Evolutionary conservation across 2,888 invertebrate genomes (phyloP), one percentile per base, ranked within the genome.

Genomic region (Drosophila fulvimacula): DNA sequence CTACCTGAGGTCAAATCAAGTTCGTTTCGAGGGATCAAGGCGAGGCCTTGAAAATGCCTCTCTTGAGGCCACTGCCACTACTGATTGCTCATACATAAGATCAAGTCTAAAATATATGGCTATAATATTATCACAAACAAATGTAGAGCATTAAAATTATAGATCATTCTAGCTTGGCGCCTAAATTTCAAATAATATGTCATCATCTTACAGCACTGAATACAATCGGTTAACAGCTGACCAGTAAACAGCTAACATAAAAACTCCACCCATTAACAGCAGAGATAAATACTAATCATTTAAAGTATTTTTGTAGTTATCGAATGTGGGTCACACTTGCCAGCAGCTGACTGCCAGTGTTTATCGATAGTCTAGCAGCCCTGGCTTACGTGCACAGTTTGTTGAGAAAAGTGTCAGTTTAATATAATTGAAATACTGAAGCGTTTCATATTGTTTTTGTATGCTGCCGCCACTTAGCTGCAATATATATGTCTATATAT

Each of bases 1-100:
- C 52, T 73, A 62, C 70, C 70, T 87, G 64, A 89, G 82, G 89
- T 83, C 82, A 66, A 58, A 67, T 78, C 51, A 81, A 72, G 79
- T 78, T 73, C 57, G 46, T 51, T 56, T 61, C 34, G 63, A 73
- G 78, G 87, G 68, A 66, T 72, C 71, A 76, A 66, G 53, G 38
- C 34, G 36, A 49, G 27, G 49, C 70, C 65, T 69, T 69, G 75
- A 52, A 24, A 19, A 24, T 46, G 51, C 42, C 44, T 30, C n/a
- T n/a, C n/a, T n/a, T n/a, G n/a, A n/a, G n/a, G n/a, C n/a, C 49
- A 19, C n/a, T 24, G 34, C 11, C 2, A 46, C 1, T 46, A 52
- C 42, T 62, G 32, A 36, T 6, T 7, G 21, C 9, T 9, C 61
- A 19, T 36, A n/a, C 10, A 30, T 46, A 4, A 10, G 44, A 10